Evolutionary conservation across 1,140 invertebrate species (phyloP).

Genomic region (Drosophila ohnishii): DNA sequence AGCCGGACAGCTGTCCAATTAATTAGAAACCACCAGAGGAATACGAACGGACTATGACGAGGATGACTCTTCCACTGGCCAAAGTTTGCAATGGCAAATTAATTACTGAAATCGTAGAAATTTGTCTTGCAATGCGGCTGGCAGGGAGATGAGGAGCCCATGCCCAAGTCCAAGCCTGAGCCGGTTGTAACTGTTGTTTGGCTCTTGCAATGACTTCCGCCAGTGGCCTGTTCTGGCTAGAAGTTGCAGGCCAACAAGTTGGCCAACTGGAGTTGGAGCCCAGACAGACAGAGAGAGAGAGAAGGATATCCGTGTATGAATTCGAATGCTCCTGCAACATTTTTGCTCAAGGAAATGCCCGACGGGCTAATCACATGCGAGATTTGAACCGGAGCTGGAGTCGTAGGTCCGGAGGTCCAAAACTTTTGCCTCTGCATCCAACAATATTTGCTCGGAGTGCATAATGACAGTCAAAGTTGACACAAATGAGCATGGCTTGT

Average conservation of each 20-base stretch:
- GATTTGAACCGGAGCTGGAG: conserved; percentile 3
- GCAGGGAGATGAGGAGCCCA: background rate
- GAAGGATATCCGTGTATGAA: conserved; percentile 81
- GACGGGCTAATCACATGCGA: conserved; percentile 56
- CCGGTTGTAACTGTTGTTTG: conserved; percentile 68
- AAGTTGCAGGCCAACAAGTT: conserved; percentile 31
- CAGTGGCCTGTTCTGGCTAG: conserved; percentile 9
- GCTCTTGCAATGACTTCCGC: conserved; percentile 73
- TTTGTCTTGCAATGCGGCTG: conserved; percentile 65
- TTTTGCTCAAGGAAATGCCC: conserved; percentile 71
- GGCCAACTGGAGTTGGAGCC: conserved; percentile 33
- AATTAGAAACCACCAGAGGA: conserved; percentile 67
- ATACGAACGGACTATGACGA: conserved; percentile 54
- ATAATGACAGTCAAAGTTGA: conserved; percentile 83
- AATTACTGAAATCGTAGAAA: conserved; percentile 81
- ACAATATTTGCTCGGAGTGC: conserved; percentile 80
- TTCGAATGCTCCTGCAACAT: conserved; percentile 65
- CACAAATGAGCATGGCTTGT: conserved; percentile 81
- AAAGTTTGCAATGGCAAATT: conserved; percentile 80
- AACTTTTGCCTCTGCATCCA: conserved; percentile 62
- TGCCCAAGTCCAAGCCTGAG: background rate
- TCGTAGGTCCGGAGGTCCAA: conserved; percentile 19
- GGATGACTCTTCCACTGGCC: conserved; percentile 55
- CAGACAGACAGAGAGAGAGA: conserved; percentile 18
- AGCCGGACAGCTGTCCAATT: conserved; percentile 69